phyloP scores from a whole-genome alignment of 2,888 invertebrate genomes.

The Amiota mariae region DNA sequence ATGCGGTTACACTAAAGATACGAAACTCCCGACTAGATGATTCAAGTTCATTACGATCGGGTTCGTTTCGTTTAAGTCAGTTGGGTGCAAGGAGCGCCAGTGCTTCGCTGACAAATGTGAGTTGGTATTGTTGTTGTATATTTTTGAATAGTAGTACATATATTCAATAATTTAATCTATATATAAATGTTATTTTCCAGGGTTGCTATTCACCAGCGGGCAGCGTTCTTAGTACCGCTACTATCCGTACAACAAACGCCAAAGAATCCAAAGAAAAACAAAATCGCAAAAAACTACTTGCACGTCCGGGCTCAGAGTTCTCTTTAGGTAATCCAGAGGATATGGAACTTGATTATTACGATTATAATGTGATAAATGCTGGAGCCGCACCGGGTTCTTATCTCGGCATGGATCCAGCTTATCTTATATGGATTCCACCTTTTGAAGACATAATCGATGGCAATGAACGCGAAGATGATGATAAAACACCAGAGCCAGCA shows the following conservation, averaged over 20 bases:
- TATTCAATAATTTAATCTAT: conserved; percentile 5
- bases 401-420: conserved; percentile 91
- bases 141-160: neutral
- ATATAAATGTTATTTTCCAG: conserved; percentile 69
- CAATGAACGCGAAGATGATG: conserved; percentile 79
- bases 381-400: conserved; percentile 90
- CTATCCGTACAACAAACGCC: conserved; percentile 80
- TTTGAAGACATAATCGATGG: conserved; percentile 84
- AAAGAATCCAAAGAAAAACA: conserved; percentile 86
- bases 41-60: conserved; percentile 64
- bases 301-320: conserved; percentile 83
- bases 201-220: conserved; percentile 83
- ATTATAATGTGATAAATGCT: conserved; percentile 89
- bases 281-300: conserved; percentile 81
- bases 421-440: conserved; percentile 90
- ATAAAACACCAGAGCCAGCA: conserved; percentile 73
- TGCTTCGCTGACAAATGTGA: conserved; percentile 69
- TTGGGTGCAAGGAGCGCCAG: conserved; percentile 64
- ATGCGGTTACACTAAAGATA: conserved; percentile 65
- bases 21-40: conserved; percentile 63
- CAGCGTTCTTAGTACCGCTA: conserved; percentile 80
- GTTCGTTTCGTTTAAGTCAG: conserved; percentile 58
- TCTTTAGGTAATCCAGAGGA: conserved; percentile 84
- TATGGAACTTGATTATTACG: conserved; percentile 90
- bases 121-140: conserved; percentile 38